Evolutionary conservation across 1,140 invertebrate genomes (phyloP).

Genomic region (Trachymyrmex cornetzi): DNA sequence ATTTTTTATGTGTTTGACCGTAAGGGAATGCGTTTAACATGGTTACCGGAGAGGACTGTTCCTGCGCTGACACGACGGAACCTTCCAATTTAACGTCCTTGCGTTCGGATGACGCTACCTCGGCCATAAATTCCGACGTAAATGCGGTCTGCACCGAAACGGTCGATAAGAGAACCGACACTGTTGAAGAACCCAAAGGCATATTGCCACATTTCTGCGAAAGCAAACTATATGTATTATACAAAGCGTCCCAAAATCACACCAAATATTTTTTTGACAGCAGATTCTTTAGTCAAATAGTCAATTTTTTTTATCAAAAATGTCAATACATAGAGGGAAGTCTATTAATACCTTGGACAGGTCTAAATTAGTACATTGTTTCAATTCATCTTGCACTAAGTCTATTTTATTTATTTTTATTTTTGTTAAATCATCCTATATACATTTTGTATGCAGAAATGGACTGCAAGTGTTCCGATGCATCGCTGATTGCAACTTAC

Average conservation of each 20-base stretch:
- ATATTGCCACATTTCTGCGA: background rate
- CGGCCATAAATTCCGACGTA: conserved; percentile 15
- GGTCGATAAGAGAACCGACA: background rate
- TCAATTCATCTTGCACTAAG: background rate
- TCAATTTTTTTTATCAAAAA: background rate
- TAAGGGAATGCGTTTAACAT: conserved; percentile 67
- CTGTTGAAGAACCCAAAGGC: conserved; percentile 23
- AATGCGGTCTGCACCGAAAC: background rate
- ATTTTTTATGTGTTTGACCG: conserved; percentile 64
- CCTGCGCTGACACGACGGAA: conserved; percentile 76
- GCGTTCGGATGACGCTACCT: conserved; percentile 60
- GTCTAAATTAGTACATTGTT: background rate
- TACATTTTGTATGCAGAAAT: conserved; percentile 14
- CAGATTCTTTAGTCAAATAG: background rate
- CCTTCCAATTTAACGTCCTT: conserved; percentile 76
- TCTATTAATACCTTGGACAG: too few species aligned
- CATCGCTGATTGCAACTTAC: background rate
- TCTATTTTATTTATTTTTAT: background rate
- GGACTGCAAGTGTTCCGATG: conserved; percentile 53
- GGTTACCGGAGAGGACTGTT: conserved; percentile 71
- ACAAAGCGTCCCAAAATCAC: background rate
- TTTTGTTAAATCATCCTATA: background rate
- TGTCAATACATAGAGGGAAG: background rate
- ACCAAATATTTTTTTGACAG: background rate
- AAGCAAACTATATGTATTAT: background rate